Evolutionary conservation across 2,888 invertebrate genomes (phyloP).

Genomic region (Luffia ferchaultella): DNA sequence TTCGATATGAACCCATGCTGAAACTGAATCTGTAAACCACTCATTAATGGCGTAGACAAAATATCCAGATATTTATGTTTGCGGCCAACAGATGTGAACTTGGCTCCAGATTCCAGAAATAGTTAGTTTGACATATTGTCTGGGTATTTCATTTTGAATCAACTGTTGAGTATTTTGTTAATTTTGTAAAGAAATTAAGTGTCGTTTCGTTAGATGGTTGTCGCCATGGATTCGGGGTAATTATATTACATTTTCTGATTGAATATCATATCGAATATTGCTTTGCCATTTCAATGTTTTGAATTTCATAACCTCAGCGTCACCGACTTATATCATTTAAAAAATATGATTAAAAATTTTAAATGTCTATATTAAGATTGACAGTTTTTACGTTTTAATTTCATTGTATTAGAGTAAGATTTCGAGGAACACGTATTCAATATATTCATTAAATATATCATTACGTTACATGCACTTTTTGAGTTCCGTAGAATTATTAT

Average conservation of each 20-base stretch:
- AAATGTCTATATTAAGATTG: no score
- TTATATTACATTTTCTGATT: conserved; percentile 29
- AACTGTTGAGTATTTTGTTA: conserved; percentile 19
- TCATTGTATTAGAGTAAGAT: no score
- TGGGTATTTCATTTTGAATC: conserved; percentile 61
- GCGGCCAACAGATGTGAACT: conserved; percentile 50
- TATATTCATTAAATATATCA: no score
- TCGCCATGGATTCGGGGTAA: conserved; percentile 57
- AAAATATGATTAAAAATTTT: no score
- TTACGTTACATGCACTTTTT: no score
- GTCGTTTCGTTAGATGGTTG: conserved; percentile 35
- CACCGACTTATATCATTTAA: no score
- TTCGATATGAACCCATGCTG: conserved; percentile 14
- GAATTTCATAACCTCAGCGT: conserved; percentile 43
- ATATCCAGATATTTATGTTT: conserved; percentile 34
- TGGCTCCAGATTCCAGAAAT: conserved; percentile 55
- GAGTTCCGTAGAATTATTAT: no score
- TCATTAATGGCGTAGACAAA: conserved; percentile 12
- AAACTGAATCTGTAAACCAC: conserved; percentile 18
- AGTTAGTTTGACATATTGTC: conserved; percentile 61
- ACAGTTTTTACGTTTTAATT: no score
- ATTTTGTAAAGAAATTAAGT: conserved; percentile 37
- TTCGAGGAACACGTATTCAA: no score
- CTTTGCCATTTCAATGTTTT: conserved; percentile 33
- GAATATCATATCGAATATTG: conserved; percentile 14